Evolutionary conservation across 2,888 invertebrate species (phyloP), one percentile per base, ranked within the genome.

Genomic region (Pocota personata): DNA sequence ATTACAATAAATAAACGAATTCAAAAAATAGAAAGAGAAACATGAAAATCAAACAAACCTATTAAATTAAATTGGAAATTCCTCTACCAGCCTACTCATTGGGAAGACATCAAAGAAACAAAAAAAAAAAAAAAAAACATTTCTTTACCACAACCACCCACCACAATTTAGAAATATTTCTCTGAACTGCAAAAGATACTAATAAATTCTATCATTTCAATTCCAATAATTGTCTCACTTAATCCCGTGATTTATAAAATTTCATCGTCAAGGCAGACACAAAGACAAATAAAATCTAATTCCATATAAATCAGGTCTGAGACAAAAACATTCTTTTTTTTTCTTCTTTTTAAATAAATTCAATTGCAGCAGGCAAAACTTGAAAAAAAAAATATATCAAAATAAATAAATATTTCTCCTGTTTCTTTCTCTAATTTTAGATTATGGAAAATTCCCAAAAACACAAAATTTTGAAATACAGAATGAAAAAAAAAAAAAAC

Each of bases 381-480:
- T 12, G 7, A 35, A n/a, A 5, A 27, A 0, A 62, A 50, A 27
- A 30, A n/a, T n/a, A n/a, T n/a, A n/a, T n/a, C n/a, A n/a, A 52
- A 60, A 64, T 43, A 30, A n/a, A 12, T 21, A 37, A 46, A 57
- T 32, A 55, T 46, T 57, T 50, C 43, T 43, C 16, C 19, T 30
- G 16, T 16, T 21, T 57, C 32, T 35, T 37, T 37, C 3, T 72
- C 37, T 57, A 67, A 76, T 58, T 76, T 67, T 67, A 66, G 66
- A 76, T 58, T 21, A 58, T 66, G 67, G 76, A 67, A 76, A 76
- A 76, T 76, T 76, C 27, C 58, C 57, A 76, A 66, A 67, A 52
- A 27, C 24, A 46, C 19, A 50, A 19, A 24, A 40, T 60, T 21
- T 73, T 62, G 7, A 64, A 66, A 75, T 32, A 55, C 43, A 71